Evolutionary conservation across 1,140 invertebrate species (phyloP), one percentile per base, ranked within the genome.

Genomic region (Penaeus indicus): DNA sequence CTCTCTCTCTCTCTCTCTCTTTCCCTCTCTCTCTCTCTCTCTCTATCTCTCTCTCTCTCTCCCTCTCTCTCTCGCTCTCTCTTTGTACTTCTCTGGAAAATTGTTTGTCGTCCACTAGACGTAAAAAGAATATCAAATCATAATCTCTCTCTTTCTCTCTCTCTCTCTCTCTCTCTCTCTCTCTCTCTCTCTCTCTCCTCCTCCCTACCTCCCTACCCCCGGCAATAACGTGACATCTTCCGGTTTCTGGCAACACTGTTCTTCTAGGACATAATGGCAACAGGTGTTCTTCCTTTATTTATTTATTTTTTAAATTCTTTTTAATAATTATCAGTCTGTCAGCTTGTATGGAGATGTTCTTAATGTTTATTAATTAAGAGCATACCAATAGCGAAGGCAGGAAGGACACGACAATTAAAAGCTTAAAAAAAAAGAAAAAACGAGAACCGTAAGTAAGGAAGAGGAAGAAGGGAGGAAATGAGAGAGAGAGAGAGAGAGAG

Each of bases 21-120:
- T 13, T 3, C 25, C 21, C 25, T 75, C 8, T 75, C 19, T 75
- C 27, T 75, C 25, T 75, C 72, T 32, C 72, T 32, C 25, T 75
- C 27, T 10, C 72, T 32, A 18, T 75, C 69, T 75, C 69, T 1
- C 25, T 27, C 22, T 75, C 22, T 11, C 69, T 72, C 67, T 72
- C 67, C 32, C 67, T 72, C 67, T 72, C 67, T 72, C 67, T 72
- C 67, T 72, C 67, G 10, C 67, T 72, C 67, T 72, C 67, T 22
- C 67, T 72, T 21, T 72, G 13, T 72, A 13, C 21, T 21, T 72
- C 67, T 72, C 67, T 72, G 13, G 16, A 13, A 1, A 13, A 19
- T 2, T 19, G 1, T 72, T 2, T 72, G 1, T 13, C 19, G 2
- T 3, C 21, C n/a, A 16, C 69, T 32, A 69, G 27, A 16, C 64